Evolutionary conservation across 30 jellyfish, hydroid and myxozoan species (phyloP), one percentile per base, ranked within the genome.

Genomic region (Calvadosia cruxmelitensis): DNA sequence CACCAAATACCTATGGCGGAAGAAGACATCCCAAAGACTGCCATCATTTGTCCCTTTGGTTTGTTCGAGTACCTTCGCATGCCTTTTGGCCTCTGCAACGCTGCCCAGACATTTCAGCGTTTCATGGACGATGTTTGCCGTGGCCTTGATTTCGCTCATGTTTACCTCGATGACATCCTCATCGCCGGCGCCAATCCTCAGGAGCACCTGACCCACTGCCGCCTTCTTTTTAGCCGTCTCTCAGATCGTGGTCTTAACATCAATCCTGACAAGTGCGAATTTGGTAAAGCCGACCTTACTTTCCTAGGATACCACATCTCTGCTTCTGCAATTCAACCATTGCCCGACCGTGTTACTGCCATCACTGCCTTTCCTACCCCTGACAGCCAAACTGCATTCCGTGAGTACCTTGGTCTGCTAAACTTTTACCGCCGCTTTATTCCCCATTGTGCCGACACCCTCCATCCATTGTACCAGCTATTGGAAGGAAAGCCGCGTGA

Each of bases 401-500:
- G 80, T n/a, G 86, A 76, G 66, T 76, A 64, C 51, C 64, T 65
- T 24, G 82, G 86, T 15, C 52, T 76, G 1, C 29, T 76, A 32
- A 76, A 76, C 75, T 52, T 50, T 52, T 76, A 76, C 71, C 86
- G 80, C 25, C 65, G 86, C 2, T 76, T 76, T 67, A 32, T 76
- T 10, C 83, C 86, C 12, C 13, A 68, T 50, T 51, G 78, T 27
- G 73, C 86, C 72, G 27, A 48, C 16, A 36, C 52, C 15, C 28
- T 76, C 5, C 78, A 76, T 15, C 86, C 86, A 0, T 64, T 66
- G 1, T 51, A 73, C 3, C 75, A 65, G 48, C 48, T 68, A 1
- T n/a, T n/a, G n/a, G n/a, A n/a, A n/a, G n/a, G n/a, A n/a, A n/a
- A n/a, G n/a, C n/a, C n/a, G n/a, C n/a, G n/a, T n/a, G n/a, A n/a